Base-by-base conservation (phyloP, 2,888 invertebrate species). In the Ashinkailepas kermadecensis region DNA sequence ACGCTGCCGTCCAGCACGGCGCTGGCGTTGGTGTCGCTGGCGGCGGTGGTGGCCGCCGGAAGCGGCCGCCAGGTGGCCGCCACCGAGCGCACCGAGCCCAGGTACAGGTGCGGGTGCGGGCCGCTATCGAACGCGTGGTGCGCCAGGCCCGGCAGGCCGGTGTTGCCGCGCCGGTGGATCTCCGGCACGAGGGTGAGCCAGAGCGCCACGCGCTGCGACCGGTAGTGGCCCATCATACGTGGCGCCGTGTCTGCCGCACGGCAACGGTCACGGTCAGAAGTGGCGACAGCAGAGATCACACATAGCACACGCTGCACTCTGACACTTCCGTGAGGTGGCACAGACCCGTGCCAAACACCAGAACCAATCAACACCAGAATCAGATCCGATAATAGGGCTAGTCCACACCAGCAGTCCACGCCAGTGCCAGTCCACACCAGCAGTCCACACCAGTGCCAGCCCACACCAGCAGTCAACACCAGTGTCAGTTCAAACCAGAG, bases 101-200 rank as follows among this genome's bases (percentile, higher is more conserved):
- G 23, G 79, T 79, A 79, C 58, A 79, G 79, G 25, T 58, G 79
- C 79, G 58, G 79, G 13, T 23, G 79, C 15, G 12, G 58, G 8
- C 13, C 57, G 3, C 11, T 15, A 23, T 79, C 79, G 79, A 79
- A 79, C 13, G 10, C 11, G 25, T 79, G 79, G 79, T 79, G 79
- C 58, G 94, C 93, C 13, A 95, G 95, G 62, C 86, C 85, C 84
- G 89, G 89, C 84, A 89, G 89, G 23, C 58, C 79, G 13, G 79
- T 25, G 57, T 15, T 13, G 58, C 79, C 79, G 1, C 79, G 79
- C 23, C 79, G 79, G 25, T 79, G 79, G 23, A 79, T 79, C 86
- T 97, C 96, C 62, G 97, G 97, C 82, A 98, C 95, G 81, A 97
- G 90, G 86, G 97, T 96, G 83, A 97, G 88, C 98, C 98, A 98